Evolutionary conservation across 92 coral and sea anemone species (phyloP).

Genomic region (Phymanthus crucifer): DNA sequence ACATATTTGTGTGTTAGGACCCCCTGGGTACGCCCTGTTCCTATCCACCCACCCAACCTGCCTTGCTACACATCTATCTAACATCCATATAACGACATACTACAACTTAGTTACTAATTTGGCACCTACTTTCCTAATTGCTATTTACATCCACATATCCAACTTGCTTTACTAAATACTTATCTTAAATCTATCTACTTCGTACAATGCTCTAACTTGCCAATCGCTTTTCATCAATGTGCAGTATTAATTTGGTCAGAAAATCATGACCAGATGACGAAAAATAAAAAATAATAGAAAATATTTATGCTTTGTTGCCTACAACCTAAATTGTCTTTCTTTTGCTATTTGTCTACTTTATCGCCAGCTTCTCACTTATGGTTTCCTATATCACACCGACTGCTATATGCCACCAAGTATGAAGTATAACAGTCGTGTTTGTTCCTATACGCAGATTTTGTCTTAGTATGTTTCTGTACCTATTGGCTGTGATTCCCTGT

Average conservation of each 20-base stretch:
- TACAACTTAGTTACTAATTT: not conserved
- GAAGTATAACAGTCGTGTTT: not conserved
- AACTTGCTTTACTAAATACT: not conserved
- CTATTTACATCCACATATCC: not conserved
- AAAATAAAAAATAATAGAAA: too few relatives aligned
- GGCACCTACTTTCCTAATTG: not conserved
- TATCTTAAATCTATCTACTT: not conserved
- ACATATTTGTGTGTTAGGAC: not conserved
- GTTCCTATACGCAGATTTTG: slow-evolving; percentile 65
- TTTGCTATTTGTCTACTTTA: too few relatives aligned
- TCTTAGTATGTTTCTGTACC: slow-evolving; percentile 90
- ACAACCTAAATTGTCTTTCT: too few relatives aligned
- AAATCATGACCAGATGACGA: too few relatives aligned
- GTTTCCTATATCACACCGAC: too few relatives aligned
- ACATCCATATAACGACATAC: too few relatives aligned
- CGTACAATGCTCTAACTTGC: not conserved
- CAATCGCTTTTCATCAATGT: not conserved
- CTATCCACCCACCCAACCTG: not conserved
- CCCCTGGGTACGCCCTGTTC: not conserved
- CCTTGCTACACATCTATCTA: not conserved
- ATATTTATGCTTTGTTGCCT: too few relatives aligned
- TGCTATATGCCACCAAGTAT: not conserved
- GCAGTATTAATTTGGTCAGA: not conserved
- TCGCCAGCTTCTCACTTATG: too few relatives aligned
- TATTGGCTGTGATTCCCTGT: slow-evolving; percentile 86